phyloP scores from a whole-genome alignment of 1,140 invertebrate genomes.

The Triops longicaudatus region DNA sequence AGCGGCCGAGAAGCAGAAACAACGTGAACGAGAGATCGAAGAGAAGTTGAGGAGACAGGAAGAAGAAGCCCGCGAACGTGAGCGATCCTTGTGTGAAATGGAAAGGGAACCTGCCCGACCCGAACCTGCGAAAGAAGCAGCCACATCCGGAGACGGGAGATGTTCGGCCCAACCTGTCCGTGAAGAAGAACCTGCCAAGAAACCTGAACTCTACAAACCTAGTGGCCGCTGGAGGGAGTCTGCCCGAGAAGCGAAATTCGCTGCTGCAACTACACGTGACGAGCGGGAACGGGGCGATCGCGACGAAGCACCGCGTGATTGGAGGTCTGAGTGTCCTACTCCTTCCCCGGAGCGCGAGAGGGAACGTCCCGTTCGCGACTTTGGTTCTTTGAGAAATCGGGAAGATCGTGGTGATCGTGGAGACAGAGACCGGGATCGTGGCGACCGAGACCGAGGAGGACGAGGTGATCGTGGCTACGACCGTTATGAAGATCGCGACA shows the following conservation, averaged over 20 bases:
- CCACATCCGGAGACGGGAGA: not conserved
- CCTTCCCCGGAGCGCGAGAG: not conserved
- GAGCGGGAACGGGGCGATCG: not conserved
- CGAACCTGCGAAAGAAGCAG: not conserved
- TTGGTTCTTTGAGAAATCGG: not conserved
- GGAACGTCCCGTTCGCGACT: not conserved
- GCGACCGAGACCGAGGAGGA: too few species aligned
- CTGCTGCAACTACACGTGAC: not conserved
- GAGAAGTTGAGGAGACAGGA: constrained; percentile 43
- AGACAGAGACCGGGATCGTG: too few species aligned
- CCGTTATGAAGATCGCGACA: too few species aligned
- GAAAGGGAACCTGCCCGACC: not conserved
- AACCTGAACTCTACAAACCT: not conserved
- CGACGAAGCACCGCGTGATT: not conserved
- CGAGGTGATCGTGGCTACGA: too few species aligned
- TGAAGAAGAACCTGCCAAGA: too few species aligned
- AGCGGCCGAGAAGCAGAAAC: constrained; percentile 55
- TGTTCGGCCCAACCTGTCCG: too few species aligned
- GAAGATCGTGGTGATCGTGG: constrained; percentile 15
- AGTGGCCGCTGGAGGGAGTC: not conserved
- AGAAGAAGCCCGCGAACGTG: too few species aligned
- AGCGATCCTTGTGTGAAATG: constrained; percentile 17
- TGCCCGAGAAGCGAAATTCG: not conserved
- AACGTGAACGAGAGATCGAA: constrained; percentile 62
- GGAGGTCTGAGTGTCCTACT: not conserved